Percentiles rank a stretch among this genome's conserved stretches.
Evolutionary conservation across 2,113 vertebrate genomes (phyloP).

Genomic region (Paralichthys olivaceus): DNA sequence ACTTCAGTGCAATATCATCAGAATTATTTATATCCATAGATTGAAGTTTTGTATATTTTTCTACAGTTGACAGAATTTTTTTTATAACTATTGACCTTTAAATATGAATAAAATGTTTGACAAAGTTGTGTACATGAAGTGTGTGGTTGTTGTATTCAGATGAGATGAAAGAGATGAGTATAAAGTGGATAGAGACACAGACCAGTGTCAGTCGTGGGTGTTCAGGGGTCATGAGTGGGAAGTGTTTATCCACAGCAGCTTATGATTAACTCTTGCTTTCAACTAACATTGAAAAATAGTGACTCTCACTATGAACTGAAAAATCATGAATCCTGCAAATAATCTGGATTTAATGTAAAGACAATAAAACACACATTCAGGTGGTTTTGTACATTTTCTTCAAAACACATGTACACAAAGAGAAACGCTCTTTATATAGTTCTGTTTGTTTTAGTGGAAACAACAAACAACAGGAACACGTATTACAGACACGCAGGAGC

Average conservation of each 20-base stretch:
- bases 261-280: conserved; percentile 43
- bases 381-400: conserved; percentile 12
- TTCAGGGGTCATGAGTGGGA: conserved; percentile 17
- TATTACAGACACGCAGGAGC: background rate
- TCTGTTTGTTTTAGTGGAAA: background rate
- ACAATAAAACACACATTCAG: background rate
- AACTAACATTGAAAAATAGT: background rate
- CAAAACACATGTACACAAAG: conserved; percentile 22
- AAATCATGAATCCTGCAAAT: background rate
- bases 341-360: background rate
- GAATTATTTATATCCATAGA: conserved; percentile 22
- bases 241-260: conserved; percentile 29
- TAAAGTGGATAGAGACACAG: background rate
- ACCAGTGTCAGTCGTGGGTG: background rate
- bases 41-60: conserved; percentile 48
- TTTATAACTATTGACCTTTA: conserved; percentile 44
- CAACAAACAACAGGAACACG: conserved; percentile 8
- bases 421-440: background rate
- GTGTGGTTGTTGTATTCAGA: conserved; percentile 24
- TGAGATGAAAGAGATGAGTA: background rate
- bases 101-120: conserved; percentile 34
- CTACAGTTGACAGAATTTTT: conserved; percentile 30
- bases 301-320: background rate
- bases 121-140: background rate
- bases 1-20: conserved; percentile 34